These are phyloP conservation scores for Auanema sp. DNA, from an alignment of 2,888 invertebrate species.

Conservation along the genomic window DNA sequence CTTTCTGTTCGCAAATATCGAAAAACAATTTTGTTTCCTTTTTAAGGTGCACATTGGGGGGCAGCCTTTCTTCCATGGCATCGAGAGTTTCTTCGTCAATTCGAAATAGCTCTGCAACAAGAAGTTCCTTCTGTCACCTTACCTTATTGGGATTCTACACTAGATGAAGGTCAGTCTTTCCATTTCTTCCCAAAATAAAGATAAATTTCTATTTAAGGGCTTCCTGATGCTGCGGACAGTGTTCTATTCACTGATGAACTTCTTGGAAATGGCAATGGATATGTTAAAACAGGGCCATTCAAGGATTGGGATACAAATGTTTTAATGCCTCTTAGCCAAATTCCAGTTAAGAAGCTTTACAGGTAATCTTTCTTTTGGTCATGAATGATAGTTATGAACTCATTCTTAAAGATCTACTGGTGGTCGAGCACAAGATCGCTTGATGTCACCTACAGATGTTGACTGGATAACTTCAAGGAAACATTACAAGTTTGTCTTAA, in stretches of 20 bases:
- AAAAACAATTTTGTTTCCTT: neutral
- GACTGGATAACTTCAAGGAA: conserved; percentile 53
- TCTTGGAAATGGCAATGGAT: conserved; percentile 62
- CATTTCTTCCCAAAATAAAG: neutral
- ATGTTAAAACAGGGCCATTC: conserved; percentile 53
- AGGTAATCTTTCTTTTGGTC: conserved; percentile 29
- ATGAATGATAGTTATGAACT: neutral
- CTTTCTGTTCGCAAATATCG: neutral
- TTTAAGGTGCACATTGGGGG: conserved; percentile 52
- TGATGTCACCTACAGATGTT: conserved; percentile 55
- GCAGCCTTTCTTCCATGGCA: conserved; percentile 63
- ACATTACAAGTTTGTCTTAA: conserved; percentile 50
- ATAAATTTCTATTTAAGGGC: conserved; percentile 36
- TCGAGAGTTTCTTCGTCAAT: conserved; percentile 61
- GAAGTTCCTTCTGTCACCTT: conserved; percentile 55
- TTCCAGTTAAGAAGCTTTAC: conserved; percentile 60
- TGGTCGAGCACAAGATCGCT: conserved; percentile 53
- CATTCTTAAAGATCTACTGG: conserved; percentile 50
- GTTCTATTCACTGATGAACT: conserved; percentile 60
- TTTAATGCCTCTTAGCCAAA: conserved; percentile 58
- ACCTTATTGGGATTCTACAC: conserved; percentile 62
- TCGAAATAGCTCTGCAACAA: conserved; percentile 58
- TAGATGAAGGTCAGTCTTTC: conserved; percentile 52
- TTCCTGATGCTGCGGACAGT: conserved; percentile 60
- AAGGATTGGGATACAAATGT: conserved; percentile 63